These are phyloP conservation scores for Phasia obesa DNA, from an alignment of 2,888 invertebrate genomes.

Conservation along the genomic window DNA sequence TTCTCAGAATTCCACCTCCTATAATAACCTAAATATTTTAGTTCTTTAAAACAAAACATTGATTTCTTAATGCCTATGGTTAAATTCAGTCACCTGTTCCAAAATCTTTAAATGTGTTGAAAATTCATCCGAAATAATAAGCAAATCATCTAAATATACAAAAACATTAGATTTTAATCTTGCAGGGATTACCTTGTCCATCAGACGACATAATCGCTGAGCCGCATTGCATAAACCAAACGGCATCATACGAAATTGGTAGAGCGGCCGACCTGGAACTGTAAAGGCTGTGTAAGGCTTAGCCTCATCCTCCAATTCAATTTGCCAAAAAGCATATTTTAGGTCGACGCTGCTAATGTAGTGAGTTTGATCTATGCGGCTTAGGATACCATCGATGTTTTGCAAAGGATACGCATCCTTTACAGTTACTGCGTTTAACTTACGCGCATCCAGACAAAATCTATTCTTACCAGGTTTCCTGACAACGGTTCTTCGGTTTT, in stretches of 20 bases:
- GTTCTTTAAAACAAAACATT: slow-evolving; percentile 16
- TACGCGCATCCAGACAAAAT: slow-evolving; percentile 74
- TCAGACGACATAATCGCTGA: slow-evolving; percentile 68
- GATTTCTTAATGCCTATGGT: slow-evolving; percentile 5
- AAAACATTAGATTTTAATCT: slow-evolving; percentile 41
- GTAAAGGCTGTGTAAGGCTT: slow-evolving; percentile 46
- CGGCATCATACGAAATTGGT: slow-evolving; percentile 64
- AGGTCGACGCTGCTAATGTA: slow-evolving; percentile 52
- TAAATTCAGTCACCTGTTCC: slow-evolving; percentile 49
- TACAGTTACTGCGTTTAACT: slow-evolving; percentile 71
- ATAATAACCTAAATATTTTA: slow-evolving; percentile 49
- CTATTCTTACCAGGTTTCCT: slow-evolving; percentile 62
- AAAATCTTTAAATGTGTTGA: slow-evolving; percentile 32
- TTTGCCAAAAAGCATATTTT: slow-evolving; percentile 63
- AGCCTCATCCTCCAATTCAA: slow-evolving; percentile 53
- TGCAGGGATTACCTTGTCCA: slow-evolving; percentile 58
- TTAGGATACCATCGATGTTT: slow-evolving; percentile 36
- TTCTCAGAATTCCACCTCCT: slow-evolving; percentile 37
- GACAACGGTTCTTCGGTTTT: not conserved
- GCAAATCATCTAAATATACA: slow-evolving; percentile 54
- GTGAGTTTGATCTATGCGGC: slow-evolving; percentile 41
- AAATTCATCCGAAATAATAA: slow-evolving; percentile 56
- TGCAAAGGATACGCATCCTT: slow-evolving; percentile 48
- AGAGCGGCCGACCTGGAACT: slow-evolving; percentile 40
- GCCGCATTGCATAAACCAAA: slow-evolving; percentile 60